A percentile compares a stretch with the other conserved stretches of the same genome.
These are phyloP conservation scores for Megatriorchis doriae DNA, from an alignment of 2,113 vertebrate species.

Conservation along the genomic window DNA sequence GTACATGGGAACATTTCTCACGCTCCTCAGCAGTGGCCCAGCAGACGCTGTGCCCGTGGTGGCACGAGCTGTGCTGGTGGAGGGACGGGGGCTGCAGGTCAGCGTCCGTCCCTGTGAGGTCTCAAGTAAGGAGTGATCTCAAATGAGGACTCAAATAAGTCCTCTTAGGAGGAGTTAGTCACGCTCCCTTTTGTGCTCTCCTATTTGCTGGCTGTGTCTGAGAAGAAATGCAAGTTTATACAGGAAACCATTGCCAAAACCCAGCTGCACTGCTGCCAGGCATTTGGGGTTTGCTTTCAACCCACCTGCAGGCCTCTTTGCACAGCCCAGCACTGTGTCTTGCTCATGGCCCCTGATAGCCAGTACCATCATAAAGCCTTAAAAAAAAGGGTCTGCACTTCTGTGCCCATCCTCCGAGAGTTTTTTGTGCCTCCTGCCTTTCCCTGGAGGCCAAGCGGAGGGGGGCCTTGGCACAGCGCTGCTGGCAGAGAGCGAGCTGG, in stretches of 20 bases:
- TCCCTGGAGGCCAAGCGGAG: not conserved
- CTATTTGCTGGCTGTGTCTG: not conserved
- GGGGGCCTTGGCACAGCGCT: not conserved
- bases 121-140: not conserved
- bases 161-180: not conserved
- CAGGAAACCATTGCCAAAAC: not conserved
- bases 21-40: not conserved
- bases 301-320: not conserved
- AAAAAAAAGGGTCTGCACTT: not conserved
- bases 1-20: not conserved
- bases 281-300: not conserved
- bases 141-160: too few relatives aligned
- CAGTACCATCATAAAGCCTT: not conserved
- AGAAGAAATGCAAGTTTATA: not conserved
- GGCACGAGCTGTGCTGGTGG: fast-evolving
- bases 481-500: not conserved
- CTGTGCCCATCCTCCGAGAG: not conserved
- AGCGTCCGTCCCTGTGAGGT: not conserved
- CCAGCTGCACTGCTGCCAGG: not conserved
- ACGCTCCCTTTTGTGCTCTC: not conserved
- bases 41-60: fast-evolving
- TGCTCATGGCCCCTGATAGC: not conserved
- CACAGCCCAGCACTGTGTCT: not conserved
- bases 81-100: not conserved
- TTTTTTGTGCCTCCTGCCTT: not conserved